Conservation (phyloP, 2,113 vertebrate genomes). For the Dipodomys merriami region DNA sequence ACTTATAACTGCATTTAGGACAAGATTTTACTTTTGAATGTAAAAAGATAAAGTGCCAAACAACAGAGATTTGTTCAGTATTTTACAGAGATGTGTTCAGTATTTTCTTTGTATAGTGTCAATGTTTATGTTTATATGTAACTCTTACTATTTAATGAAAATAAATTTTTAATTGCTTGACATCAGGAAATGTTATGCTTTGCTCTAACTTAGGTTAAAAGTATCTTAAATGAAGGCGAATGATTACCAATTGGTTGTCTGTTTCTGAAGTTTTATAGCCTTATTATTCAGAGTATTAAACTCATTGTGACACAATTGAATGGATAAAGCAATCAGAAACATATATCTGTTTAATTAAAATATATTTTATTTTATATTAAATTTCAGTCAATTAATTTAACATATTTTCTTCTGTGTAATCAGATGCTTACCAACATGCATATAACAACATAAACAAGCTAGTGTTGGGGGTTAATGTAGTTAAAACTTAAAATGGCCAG, state of each 20-base stretch:
- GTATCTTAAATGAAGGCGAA: not conserved
- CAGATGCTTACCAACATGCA: not conserved
- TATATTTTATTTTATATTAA: slow-evolving; percentile 36
- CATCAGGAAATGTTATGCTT: not conserved
- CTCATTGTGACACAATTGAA: slow-evolving; percentile 18
- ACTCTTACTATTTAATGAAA: not conserved
- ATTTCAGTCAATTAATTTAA: slow-evolving; percentile 43
- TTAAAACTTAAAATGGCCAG: slow-evolving; percentile 75
- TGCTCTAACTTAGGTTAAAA: not conserved
- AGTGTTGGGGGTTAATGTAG: not conserved
- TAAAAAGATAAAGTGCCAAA: too few relatives aligned
- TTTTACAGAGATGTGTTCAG: too few relatives aligned
- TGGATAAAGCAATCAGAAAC: slow-evolving; percentile 1
- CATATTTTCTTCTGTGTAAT: slow-evolving; percentile 2
- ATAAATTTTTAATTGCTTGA: not conserved
- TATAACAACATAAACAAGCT: not conserved
- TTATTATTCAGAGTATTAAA: slow-evolving; percentile 47
- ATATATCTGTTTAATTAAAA: slow-evolving; percentile 51
- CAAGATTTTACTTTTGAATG: too few relatives aligned
- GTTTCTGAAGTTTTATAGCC: not conserved
- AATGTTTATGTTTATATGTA: too few relatives aligned
- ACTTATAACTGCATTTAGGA: slow-evolving; percentile 24
- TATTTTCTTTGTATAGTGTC: too few relatives aligned
- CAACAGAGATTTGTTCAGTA: too few relatives aligned
- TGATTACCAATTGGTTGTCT: not conserved